phyloP scores from a whole-genome alignment of 2,888 invertebrate genomes.

The Protodeltote pygarga region DNA sequence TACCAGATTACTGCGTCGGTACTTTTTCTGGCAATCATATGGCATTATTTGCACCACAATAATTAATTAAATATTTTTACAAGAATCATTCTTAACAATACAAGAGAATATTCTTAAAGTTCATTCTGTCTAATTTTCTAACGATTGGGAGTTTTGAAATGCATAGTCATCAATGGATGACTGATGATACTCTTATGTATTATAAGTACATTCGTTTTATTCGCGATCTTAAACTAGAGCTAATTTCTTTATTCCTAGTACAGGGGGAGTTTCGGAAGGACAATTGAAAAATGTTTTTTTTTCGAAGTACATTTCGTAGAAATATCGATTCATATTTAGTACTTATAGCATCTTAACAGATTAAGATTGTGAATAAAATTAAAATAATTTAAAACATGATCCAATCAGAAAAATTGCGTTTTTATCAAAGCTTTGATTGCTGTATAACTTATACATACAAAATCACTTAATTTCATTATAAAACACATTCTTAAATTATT shows the following conservation, averaged over 20 bases:
- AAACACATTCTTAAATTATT: slow-evolving; percentile 28
- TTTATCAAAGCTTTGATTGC: slow-evolving; percentile 9
- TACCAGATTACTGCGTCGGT: slow-evolving; percentile 16
- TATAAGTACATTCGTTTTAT: slow-evolving; percentile 31
- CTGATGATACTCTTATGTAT: slow-evolving; percentile 10
- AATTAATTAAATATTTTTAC: slow-evolving; percentile 7
- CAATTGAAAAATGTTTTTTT: too few species aligned
- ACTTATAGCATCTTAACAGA: too few species aligned
- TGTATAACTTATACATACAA: slow-evolving; percentile 30
- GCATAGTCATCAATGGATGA: slow-evolving; percentile 10
- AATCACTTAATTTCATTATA: slow-evolving; percentile 28
- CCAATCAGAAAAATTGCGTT: too few species aligned
- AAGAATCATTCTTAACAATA: slow-evolving; percentile 21
- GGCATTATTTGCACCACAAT: slow-evolving; percentile 24
- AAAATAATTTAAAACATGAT: too few species aligned
- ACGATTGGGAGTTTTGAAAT: slow-evolving; percentile 10
- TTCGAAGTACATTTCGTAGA: background rate
- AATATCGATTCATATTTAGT: too few species aligned
- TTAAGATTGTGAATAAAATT: slow-evolving; percentile 14
- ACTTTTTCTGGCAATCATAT: slow-evolving; percentile 21
- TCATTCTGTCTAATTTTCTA: background rate
- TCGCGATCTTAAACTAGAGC: slow-evolving; percentile 6
- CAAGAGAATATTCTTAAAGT: slow-evolving; percentile 33
- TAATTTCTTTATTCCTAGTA: slow-evolving; percentile 13
- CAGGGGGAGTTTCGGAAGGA: too few species aligned